These are phyloP conservation scores for Peucedramus taeniatus DNA, from an alignment of 2,113 vertebrate genomes.

Conservation along the genomic window DNA sequence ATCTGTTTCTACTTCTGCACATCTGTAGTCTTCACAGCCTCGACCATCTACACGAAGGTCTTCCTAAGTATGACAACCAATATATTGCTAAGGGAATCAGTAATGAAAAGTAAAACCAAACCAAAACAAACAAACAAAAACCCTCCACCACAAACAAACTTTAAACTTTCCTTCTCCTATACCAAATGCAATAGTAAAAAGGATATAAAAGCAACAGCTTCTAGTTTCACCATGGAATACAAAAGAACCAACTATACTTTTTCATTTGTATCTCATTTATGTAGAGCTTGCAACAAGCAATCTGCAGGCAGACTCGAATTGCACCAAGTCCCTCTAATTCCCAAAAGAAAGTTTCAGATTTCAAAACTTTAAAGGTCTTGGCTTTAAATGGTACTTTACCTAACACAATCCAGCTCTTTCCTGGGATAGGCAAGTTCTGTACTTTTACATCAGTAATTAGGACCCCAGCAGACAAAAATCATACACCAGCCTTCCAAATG, in stretches of 20 bases:
- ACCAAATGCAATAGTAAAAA: background rate
- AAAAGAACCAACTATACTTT: background rate
- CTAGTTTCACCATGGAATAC: background rate
- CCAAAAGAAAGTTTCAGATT: background rate
- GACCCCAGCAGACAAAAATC: background rate
- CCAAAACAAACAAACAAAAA: background rate
- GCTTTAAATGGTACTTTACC: background rate
- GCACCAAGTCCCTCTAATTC: background rate
- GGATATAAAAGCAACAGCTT: background rate
- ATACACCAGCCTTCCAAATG: background rate
- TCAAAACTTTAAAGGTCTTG: background rate
- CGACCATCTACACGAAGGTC: conserved; percentile 92
- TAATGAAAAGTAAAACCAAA: background rate
- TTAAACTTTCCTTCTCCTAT: background rate
- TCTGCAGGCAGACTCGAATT: background rate
- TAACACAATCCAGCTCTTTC: background rate
- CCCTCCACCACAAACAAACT: background rate
- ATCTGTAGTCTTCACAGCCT: conserved; percentile 94
- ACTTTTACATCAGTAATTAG: background rate
- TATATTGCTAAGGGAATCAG: background rate
- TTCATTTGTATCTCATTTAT: background rate
- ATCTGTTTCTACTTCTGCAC: conserved; percentile 92
- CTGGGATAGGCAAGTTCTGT: background rate
- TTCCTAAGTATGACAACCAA: conserved; percentile 75
- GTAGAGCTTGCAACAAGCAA: background rate